phyloP scores from a whole-genome alignment of 2,888 invertebrate species.

The Pasiphila rectangulata region DNA sequence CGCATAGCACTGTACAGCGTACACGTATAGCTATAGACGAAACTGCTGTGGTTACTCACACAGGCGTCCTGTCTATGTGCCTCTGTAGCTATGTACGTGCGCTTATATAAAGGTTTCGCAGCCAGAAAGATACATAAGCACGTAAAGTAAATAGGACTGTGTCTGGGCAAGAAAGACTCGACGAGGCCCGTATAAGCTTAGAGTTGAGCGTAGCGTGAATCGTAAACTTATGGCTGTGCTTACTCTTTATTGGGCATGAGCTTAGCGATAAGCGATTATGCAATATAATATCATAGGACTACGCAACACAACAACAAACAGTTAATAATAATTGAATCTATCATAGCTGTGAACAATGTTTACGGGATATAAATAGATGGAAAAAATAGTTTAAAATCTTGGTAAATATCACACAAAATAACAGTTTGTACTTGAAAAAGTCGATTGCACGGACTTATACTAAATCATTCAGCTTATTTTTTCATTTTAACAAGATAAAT shows the following conservation, averaged over 20 bases:
- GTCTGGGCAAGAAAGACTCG: slow-evolving; percentile 27
- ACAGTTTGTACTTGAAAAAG: too few species aligned
- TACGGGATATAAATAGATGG: too few species aligned
- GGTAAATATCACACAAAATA: too few species aligned
- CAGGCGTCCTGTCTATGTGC: slow-evolving; percentile 31
- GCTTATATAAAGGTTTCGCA: slow-evolving; percentile 33
- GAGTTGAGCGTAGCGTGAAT: slow-evolving; percentile 26
- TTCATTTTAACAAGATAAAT: too few species aligned
- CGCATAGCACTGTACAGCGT: slow-evolving; percentile 16
- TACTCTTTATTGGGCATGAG: slow-evolving; percentile 8
- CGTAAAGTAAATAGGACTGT: slow-evolving; percentile 32
- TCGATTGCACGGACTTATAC: too few species aligned
- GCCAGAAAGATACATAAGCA: slow-evolving; percentile 33
- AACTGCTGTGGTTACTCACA: slow-evolving; percentile 34
- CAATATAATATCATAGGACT: not conserved
- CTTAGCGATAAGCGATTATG: slow-evolving; percentile 7
- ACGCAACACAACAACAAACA: not conserved
- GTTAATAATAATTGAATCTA: not conserved
- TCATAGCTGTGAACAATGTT: too few species aligned
- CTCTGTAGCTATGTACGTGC: slow-evolving; percentile 29
- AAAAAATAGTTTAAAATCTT: too few species aligned
- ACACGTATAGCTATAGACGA: slow-evolving; percentile 20
- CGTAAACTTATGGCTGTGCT: slow-evolving; percentile 16
- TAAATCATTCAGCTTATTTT: too few species aligned
- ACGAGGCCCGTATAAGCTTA: slow-evolving; percentile 22